phyloP scores from a whole-genome alignment of 2,888 invertebrate genomes.

The Willowsia nigromaculata region DNA sequence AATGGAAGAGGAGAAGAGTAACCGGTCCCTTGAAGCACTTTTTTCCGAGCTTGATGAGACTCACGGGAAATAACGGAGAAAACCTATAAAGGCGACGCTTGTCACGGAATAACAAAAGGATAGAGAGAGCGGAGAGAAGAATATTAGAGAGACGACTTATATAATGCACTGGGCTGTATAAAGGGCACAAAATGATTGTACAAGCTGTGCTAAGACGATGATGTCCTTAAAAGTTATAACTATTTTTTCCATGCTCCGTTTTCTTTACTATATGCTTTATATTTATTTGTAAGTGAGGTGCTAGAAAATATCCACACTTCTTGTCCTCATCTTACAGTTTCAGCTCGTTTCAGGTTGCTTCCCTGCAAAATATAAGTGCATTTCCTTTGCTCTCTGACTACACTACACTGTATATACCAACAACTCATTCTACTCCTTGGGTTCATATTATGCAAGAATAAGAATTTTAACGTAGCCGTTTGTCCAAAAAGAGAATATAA shows the following conservation, averaged over 20 bases:
- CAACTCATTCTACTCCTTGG: neutral
- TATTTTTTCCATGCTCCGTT: neutral
- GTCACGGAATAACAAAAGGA: conserved; percentile 68
- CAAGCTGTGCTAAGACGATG: neutral
- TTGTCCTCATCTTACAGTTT: neutral
- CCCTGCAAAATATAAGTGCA: neutral
- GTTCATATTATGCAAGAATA: neutral
- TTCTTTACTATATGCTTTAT: neutral
- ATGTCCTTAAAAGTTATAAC: neutral
- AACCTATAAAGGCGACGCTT: conserved; percentile 63
- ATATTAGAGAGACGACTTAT: neutral
- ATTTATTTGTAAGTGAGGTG: neutral
- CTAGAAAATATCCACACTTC: neutral
- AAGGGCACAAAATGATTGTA: neutral
- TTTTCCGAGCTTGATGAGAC: conserved; percentile 76
- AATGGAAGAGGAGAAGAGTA: conserved; percentile 49
- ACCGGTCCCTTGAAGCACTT: conserved; percentile 76
- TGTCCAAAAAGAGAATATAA: conserved; percentile 11
- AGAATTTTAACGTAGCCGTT: neutral
- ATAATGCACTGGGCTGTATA: neutral
- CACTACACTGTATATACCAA: neutral
- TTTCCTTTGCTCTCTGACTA: no score
- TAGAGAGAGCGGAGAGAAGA: conserved; percentile 9
- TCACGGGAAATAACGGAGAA: conserved; percentile 75
- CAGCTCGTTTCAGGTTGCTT: neutral